A percentile compares a stretch with the other conserved stretches of the same genome.
Conservation (phyloP, 2,888 invertebrate species). For the Lycophotia porphyrea region DNA sequence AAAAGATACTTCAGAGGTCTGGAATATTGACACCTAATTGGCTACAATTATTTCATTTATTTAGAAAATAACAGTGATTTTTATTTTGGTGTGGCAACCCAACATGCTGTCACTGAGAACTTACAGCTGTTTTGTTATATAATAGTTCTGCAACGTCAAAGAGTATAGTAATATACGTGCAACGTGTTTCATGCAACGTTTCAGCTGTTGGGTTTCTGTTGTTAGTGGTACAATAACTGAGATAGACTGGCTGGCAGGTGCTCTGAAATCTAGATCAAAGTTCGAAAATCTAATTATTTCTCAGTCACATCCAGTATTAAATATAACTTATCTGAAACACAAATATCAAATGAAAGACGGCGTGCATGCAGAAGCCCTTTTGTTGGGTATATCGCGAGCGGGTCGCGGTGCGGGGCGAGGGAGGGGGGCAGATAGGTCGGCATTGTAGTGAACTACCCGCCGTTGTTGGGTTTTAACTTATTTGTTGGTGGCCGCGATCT, state of each 20-base stretch:
- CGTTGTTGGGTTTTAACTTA: slow-evolving; percentile 57
- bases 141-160: background rate
- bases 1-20: background rate
- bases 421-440: slow-evolving; percentile 7
- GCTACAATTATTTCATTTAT: background rate
- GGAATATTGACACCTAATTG: background rate
- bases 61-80: background rate
- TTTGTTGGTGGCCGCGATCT: slow-evolving; percentile 49
- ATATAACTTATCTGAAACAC: slow-evolving; percentile 50
- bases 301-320: slow-evolving; percentile 58
- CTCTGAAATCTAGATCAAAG: background rate
- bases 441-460: slow-evolving; percentile 56
- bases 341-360: slow-evolving; percentile 64
- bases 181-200: background rate
- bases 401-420: slow-evolving; percentile 11
- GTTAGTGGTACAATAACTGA: background rate
- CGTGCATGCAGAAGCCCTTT: slow-evolving; percentile 61
- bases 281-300: background rate
- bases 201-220: background rate
- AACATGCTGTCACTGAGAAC: background rate
- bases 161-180: no score
- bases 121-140: background rate
- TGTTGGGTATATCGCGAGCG: slow-evolving; percentile 62
- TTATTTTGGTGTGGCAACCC: background rate
- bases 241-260: background rate